A percentile compares a stretch with the other conserved stretches of the same genome.
Evolutionary conservation across 2,888 invertebrate species (phyloP).

Genomic region (Platerodrilus igneus): DNA sequence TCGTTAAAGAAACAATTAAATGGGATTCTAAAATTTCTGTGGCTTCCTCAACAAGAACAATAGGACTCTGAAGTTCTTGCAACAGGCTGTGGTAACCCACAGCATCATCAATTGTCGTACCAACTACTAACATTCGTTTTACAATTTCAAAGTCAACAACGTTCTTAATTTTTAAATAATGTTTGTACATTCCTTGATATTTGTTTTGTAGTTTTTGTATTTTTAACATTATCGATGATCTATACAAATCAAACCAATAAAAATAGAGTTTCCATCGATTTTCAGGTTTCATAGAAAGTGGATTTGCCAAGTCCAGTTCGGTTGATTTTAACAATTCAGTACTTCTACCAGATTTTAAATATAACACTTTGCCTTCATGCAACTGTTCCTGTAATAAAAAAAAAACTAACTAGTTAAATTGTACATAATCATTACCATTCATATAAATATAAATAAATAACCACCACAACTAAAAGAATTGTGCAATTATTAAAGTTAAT

Average conservation of each 20-base stretch:
- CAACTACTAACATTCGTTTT: slow-evolving; percentile 56
- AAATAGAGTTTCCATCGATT: slow-evolving; percentile 42
- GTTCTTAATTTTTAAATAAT: slow-evolving; percentile 39
- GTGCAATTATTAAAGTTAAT: too few species aligned
- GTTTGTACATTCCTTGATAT: too few species aligned
- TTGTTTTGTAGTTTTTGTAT: too few species aligned
- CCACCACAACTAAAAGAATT: too few species aligned
- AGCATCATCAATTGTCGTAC: slow-evolving; percentile 74
- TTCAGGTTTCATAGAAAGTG: slow-evolving; percentile 30
- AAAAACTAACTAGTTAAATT: too few species aligned
- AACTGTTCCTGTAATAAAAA: too few species aligned
- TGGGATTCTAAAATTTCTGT: slow-evolving; percentile 85
- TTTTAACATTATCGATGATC: too few species aligned
- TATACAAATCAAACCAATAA: slow-evolving; percentile 36
- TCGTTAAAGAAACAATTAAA: slow-evolving; percentile 68
- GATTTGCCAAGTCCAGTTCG: slow-evolving; percentile 27
- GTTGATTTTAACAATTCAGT: slow-evolving; percentile 5
- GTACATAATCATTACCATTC: too few species aligned
- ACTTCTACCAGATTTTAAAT: too few species aligned
- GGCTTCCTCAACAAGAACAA: slow-evolving; percentile 83
- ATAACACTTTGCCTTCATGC: too few species aligned
- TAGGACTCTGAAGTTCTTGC: slow-evolving; percentile 56
- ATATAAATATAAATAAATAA: too few species aligned
- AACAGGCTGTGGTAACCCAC: slow-evolving; percentile 63
- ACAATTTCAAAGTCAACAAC: slow-evolving; percentile 57